These are phyloP conservation scores for Clinocottus analis DNA, from an alignment of 2,113 vertebrate species.

Conservation along the genomic window DNA sequence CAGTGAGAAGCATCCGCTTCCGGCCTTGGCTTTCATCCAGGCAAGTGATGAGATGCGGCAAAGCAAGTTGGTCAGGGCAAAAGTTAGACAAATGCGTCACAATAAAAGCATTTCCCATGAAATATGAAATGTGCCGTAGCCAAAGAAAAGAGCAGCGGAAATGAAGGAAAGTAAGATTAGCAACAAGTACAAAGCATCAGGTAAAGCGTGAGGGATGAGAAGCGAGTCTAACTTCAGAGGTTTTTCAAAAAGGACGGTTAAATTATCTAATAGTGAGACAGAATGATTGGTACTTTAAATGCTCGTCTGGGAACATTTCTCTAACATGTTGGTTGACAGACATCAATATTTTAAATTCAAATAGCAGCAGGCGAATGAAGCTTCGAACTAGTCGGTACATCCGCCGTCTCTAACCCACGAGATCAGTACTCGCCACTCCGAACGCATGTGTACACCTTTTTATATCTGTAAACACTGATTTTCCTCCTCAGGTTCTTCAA, in stretches of 20 bases:
- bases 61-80: background rate
- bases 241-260: background rate
- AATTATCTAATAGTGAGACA: background rate
- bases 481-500: slow-evolving; percentile 82
- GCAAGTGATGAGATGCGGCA: slow-evolving; percentile 59
- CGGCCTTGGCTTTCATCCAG: slow-evolving; percentile 86
- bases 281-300: no score
- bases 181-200: background rate
- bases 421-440: background rate
- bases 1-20: slow-evolving; percentile 85
- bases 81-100: background rate
- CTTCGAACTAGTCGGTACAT: background rate
- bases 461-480: background rate
- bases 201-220: background rate
- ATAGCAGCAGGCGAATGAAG: no score
- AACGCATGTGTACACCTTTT: background rate
- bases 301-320: background rate
- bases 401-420: background rate
- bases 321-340: no score
- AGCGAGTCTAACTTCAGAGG: background rate
- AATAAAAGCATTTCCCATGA: background rate
- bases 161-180: background rate
- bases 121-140: background rate
- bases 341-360: no score
- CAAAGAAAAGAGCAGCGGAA: background rate